Evolutionary conservation across 2,797 vertebrate species (phyloP).

Genomic region (Microchirus variegatus): DNA sequence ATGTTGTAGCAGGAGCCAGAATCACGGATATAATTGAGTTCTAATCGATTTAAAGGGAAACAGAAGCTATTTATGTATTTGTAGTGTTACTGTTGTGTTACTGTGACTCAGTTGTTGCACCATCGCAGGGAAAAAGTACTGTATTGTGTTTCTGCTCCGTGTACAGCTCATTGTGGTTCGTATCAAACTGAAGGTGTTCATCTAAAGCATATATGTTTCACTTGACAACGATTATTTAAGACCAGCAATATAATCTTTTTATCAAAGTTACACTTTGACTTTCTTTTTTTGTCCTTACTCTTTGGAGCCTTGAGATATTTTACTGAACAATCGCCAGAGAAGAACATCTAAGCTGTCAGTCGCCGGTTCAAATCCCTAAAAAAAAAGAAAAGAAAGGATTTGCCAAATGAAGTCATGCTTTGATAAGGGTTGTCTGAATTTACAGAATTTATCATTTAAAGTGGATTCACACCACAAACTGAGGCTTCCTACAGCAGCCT

Average conservation of each 20-base stretch:
- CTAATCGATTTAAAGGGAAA: conserved; percentile 79
- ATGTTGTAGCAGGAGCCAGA: conserved; percentile 76
- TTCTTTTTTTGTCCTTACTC: conserved; percentile 48
- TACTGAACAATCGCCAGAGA: not conserved
- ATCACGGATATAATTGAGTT: conserved; percentile 72
- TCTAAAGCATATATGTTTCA: conserved; percentile 59
- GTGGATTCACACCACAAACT: no score
- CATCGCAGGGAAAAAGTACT: conserved; percentile 77
- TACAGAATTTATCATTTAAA: no score
- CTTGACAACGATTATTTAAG: conserved; percentile 77
- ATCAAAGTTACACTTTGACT: conserved; percentile 37
- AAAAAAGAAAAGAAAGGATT: not conserved
- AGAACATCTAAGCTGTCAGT: not conserved
- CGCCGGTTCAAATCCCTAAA: conserved; percentile 9
- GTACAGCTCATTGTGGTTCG: conserved; percentile 65
- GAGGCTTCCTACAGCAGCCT: no score
- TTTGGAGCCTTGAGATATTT: not conserved
- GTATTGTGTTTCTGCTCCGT: conserved; percentile 67
- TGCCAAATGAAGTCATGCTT: no score
- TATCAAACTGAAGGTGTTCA: conserved; percentile 66
- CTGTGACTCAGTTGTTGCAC: conserved; percentile 70
- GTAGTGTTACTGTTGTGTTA: conserved; percentile 74
- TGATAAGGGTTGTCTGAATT: no score
- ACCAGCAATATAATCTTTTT: conserved; percentile 77
- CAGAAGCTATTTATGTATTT: conserved; percentile 85